Percentiles rank a stretch among this genome's conserved stretches.
Conservation (phyloP, 1,140 invertebrate species). For the Atopsyche davidsoni region DNA sequence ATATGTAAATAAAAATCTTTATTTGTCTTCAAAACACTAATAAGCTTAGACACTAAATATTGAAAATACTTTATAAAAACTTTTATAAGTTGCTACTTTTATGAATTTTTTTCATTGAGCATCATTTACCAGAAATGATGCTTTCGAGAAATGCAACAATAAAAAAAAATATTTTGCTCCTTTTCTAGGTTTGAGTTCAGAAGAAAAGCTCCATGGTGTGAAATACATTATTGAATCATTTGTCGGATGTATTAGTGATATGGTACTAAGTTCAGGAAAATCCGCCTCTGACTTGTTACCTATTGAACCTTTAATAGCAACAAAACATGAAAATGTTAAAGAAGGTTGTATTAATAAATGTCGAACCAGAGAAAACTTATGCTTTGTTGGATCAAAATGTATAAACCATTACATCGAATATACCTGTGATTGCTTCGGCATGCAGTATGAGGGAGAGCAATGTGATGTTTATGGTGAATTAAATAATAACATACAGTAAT, state of each 20-base stretch:
- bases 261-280: constrained; percentile 76
- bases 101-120: too few relatives aligned
- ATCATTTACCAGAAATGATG: too few relatives aligned
- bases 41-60: too few relatives aligned
- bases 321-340: constrained; percentile 79
- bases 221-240: constrained; percentile 90
- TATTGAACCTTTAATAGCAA: constrained; percentile 72
- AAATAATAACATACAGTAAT: background rate
- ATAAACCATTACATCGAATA: constrained; percentile 84
- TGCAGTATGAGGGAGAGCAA: constrained; percentile 80
- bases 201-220: constrained; percentile 77
- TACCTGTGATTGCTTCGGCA: constrained; percentile 87
- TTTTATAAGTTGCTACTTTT: too few relatives aligned
- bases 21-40: too few relatives aligned
- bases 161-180: too few relatives aligned
- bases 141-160: too few relatives aligned
- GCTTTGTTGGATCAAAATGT: constrained; percentile 75
- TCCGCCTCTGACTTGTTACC: constrained; percentile 72
- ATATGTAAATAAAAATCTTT: too few relatives aligned
- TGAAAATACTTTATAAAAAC: too few relatives aligned
- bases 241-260: constrained; percentile 83
- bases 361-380: constrained; percentile 70
- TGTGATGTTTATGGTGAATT: constrained; percentile 80
- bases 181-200: constrained; percentile 80
- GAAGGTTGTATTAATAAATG: constrained; percentile 80